Conservation (phyloP, 2,113 vertebrate genomes). For the Pedetes capensis region DNA sequence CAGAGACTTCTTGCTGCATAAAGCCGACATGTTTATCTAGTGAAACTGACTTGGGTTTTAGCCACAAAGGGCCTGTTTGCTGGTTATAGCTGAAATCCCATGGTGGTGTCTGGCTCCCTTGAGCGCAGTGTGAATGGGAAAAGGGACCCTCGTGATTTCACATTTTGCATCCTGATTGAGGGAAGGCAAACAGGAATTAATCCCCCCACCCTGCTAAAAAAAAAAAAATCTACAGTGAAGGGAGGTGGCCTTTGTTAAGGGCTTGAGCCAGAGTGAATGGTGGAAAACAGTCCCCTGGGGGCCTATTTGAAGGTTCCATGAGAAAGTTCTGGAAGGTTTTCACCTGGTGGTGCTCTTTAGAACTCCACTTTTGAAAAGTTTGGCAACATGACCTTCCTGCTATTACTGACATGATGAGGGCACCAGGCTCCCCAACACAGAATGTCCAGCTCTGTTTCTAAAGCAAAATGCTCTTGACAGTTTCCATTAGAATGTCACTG, state of each 20-base stretch:
- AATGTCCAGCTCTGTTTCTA: background rate
- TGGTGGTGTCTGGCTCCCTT: rapidly evolving
- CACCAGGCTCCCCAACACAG: background rate
- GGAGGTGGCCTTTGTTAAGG: background rate
- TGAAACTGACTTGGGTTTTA: background rate
- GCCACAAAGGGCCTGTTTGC: rapidly evolving
- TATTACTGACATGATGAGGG: background rate
- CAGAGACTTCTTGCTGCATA: background rate
- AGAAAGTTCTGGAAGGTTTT: background rate
- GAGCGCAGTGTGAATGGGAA: background rate
- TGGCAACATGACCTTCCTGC: background rate
- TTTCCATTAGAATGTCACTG: background rate
- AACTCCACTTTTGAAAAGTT: background rate
- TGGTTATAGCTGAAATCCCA: rapidly evolving
- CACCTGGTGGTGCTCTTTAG: background rate
- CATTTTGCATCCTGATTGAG: background rate
- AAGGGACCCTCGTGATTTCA: background rate
- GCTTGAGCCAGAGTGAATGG: background rate
- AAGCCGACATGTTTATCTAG: background rate
- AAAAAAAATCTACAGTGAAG: background rate
- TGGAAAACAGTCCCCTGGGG: background rate
- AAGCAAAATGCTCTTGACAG: background rate
- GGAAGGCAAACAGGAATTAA: background rate
- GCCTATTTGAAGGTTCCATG: background rate
- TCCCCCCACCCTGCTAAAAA: no score